phyloP scores from a whole-genome alignment of 2,113 vertebrate genomes.

The Cyprinodon variegatus region DNA sequence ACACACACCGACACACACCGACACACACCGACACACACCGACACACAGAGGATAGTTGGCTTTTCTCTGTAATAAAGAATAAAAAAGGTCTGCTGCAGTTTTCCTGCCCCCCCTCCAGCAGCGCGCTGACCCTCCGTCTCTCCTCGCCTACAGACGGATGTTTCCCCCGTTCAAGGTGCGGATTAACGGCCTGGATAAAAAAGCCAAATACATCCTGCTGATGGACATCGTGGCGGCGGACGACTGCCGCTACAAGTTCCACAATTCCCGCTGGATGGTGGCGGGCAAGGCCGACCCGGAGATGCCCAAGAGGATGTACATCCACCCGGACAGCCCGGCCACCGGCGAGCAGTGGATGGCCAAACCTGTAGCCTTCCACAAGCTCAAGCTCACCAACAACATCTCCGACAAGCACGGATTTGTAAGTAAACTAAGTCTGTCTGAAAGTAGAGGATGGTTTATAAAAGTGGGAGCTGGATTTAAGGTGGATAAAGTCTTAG shows the following conservation, averaged over 20 bases:
- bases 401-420: conserved; percentile 99
- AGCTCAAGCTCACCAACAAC: conserved; percentile 98
- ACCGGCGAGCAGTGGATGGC: conserved; percentile 99
- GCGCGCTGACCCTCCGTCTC: conserved; percentile 27
- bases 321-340: conserved; percentile 97
- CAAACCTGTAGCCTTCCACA: conserved; percentile 97
- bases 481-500: neutral
- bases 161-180: conserved; percentile 98
- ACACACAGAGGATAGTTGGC: neutral
- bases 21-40: too few relatives aligned
- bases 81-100: neutral
- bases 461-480: neutral
- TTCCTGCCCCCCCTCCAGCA: neutral
- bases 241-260: conserved; percentile 98
- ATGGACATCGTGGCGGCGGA: conserved; percentile 99
- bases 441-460: neutral
- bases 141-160: conserved; percentile 87
- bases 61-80: neutral
- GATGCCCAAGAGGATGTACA: conserved; percentile 99
- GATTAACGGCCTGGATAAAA: conserved; percentile 97
- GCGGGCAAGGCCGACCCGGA: conserved; percentile 97
- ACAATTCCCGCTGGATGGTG: conserved; percentile 99
- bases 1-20: neutral
- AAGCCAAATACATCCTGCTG: conserved; percentile 97
- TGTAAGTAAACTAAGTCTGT: conserved; percentile 83